These are phyloP conservation scores for Stictocephala bisonia DNA, from an alignment of 2,888 invertebrate species.

Conservation along the genomic window DNA sequence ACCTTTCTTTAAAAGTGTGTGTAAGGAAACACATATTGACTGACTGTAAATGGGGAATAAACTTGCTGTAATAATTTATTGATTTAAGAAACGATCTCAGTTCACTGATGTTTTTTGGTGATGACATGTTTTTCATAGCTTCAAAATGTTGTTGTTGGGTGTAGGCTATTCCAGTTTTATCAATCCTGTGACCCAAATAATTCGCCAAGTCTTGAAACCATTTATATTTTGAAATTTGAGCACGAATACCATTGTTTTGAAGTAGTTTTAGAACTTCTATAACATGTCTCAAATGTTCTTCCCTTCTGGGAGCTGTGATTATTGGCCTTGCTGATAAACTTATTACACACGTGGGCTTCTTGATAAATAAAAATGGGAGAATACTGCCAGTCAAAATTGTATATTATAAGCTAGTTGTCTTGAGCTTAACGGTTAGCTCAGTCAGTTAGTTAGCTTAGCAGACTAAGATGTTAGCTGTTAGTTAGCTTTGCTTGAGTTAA, in stretches of 20 bases:
- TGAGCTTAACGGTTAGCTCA: too few species aligned
- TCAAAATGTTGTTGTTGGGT: background rate
- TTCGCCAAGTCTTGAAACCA: background rate
- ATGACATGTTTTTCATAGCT: background rate
- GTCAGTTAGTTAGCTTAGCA: too few species aligned
- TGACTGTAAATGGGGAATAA: slow-evolving; percentile 27
- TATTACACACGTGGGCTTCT: too few species aligned
- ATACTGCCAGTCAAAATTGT: too few species aligned
- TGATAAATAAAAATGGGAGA: too few species aligned
- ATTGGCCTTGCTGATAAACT: too few species aligned
- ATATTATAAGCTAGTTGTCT: too few species aligned
- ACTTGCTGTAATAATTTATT: slow-evolving; percentile 26
- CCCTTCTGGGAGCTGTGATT: too few species aligned
- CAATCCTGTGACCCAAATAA: slow-evolving; percentile 23
- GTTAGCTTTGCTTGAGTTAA: too few species aligned
- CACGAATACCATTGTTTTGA: background rate
- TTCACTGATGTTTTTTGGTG: slow-evolving; percentile 3
- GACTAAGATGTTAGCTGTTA: too few species aligned
- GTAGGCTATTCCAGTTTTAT: slow-evolving; percentile 7
- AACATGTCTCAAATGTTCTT: background rate
- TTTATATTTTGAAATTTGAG: background rate
- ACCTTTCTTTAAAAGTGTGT: background rate
- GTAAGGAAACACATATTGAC: background rate
- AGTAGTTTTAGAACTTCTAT: background rate
- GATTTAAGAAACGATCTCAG: background rate